These are phyloP conservation scores for Chelon auratus DNA, from an alignment of 2,797 vertebrate genomes.

Conservation along the genomic window DNA sequence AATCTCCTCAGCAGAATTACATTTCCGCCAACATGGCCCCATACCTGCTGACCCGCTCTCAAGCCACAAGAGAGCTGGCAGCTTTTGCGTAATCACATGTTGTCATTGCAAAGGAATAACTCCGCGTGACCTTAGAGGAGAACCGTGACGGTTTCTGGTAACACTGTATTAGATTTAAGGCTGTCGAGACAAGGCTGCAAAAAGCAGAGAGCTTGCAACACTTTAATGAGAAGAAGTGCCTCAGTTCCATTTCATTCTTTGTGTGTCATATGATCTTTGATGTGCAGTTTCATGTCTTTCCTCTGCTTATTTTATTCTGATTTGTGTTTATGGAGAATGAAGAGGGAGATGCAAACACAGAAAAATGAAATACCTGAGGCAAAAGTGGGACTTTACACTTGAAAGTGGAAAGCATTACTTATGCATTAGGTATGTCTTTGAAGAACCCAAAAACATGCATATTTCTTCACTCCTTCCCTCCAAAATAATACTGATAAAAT, in stretches of 20 bases:
- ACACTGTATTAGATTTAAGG: conserved; percentile 11
- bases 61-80: conserved; percentile 34
- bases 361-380: conserved; percentile 75
- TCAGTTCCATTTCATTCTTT: conserved; percentile 37
- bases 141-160: background rate
- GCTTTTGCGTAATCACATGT: conserved; percentile 56
- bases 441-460: conserved; percentile 76
- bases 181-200: conserved; percentile 5
- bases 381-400: conserved; percentile 82
- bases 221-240: conserved; percentile 46
- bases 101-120: conserved; percentile 51
- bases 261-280: conserved; percentile 66
- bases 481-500: conserved; percentile 80
- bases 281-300: conserved; percentile 55
- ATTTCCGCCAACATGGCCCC: conserved; percentile 73
- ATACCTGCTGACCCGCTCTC: conserved; percentile 64
- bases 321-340: conserved; percentile 71
- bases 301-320: conserved; percentile 59
- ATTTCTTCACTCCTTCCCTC: conserved; percentile 62
- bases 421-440: conserved; percentile 83
- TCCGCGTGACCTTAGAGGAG: conserved; percentile 30
- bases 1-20: conserved; percentile 80
- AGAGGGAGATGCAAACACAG: conserved; percentile 66
- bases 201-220: conserved; percentile 9
- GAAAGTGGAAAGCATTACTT: conserved; percentile 82